These are phyloP conservation scores for Meles meles DNA, from an alignment of 2,113 vertebrate species.

Conservation along the genomic window DNA sequence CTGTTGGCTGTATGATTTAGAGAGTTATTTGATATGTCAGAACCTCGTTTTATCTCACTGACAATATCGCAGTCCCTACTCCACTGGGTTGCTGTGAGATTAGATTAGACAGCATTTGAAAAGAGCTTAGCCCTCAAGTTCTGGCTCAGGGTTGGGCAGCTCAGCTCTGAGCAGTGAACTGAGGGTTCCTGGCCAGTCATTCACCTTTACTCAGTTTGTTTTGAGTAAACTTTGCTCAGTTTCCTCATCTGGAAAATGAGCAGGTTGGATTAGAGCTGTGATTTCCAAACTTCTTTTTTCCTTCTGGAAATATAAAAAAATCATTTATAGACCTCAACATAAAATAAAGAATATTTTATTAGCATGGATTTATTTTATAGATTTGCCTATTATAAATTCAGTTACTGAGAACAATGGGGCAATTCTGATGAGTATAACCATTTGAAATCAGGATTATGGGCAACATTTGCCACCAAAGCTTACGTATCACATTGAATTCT, in stretches of 20 bases:
- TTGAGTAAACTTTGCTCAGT: neutral
- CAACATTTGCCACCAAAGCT: neutral
- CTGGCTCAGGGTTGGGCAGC: neutral
- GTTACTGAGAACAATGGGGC: neutral
- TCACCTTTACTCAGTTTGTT: neutral
- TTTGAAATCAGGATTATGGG: neutral
- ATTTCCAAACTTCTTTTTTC: neutral
- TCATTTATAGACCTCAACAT: neutral
- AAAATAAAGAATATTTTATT: neutral
- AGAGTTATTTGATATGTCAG: neutral
- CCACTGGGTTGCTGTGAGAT: neutral
- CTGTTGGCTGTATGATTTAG: neutral
- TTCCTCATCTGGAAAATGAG: neutral
- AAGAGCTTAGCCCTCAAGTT: neutral
- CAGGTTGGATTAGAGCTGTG: neutral
- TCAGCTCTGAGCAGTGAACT: neutral
- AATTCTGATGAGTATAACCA: neutral
- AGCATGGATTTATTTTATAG: neutral
- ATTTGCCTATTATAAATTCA: neutral
- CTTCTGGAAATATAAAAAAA: neutral
- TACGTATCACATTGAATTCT: slow-evolving; percentile 10
- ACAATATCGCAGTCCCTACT: neutral
- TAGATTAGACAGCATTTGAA: neutral
- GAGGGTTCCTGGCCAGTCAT: neutral
- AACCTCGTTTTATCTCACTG: neutral